Evolutionary conservation across 2,888 invertebrate species (phyloP).

Genomic region (Trachelus iudaicus): DNA sequence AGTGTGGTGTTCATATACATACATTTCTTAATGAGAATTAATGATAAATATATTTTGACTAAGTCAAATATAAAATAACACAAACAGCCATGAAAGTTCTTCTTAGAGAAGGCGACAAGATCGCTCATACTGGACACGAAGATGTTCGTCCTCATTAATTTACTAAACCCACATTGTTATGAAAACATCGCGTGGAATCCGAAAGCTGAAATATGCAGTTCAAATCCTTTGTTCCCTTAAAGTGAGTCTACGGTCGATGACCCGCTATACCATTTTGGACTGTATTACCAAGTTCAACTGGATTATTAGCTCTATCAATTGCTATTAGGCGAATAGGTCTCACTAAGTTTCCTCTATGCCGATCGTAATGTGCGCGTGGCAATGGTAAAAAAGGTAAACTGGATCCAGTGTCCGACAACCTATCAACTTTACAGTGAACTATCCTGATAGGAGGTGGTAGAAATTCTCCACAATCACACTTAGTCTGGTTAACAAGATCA

Average conservation of each 20-base stretch:
- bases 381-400: conserved; percentile 16
- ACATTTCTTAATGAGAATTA: neutral
- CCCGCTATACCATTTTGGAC: neutral
- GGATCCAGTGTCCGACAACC: conserved; percentile 22
- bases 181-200: neutral
- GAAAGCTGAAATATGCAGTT: neutral
- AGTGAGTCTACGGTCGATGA: neutral
- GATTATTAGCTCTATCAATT: neutral
- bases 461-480: conserved; percentile 44
- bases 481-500: conserved; percentile 41
- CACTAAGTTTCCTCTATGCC: neutral
- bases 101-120: neutral
- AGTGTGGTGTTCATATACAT: neutral
- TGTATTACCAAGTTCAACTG: neutral
- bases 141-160: neutral
- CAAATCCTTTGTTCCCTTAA: neutral
- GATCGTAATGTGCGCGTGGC: conserved; percentile 14
- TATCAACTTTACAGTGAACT: conserved; percentile 43
- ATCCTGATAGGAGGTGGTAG: conserved; percentile 44
- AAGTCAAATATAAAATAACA: neutral
- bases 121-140: neutral
- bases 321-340: neutral
- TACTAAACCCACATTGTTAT: neutral
- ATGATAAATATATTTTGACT: neutral
- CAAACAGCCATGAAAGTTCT: neutral